Evolutionary conservation across 2,113 vertebrate species (phyloP).

Genomic region (Melanerpes aurifrons): DNA sequence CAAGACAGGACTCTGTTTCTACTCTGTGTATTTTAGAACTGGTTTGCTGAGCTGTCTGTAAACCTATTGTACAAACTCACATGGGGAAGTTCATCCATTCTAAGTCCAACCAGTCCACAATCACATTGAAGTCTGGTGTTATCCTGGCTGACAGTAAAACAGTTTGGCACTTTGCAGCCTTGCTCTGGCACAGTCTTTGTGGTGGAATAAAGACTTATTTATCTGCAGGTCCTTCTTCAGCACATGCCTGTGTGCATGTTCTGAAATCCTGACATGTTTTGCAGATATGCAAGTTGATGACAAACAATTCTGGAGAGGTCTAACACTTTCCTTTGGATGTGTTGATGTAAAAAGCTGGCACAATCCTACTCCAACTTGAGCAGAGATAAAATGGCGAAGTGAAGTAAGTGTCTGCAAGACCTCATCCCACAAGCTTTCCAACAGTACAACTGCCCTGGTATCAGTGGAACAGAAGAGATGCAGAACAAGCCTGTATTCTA

Average conservation of each 20-base stretch:
- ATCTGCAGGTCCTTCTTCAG: conserved; percentile 45
- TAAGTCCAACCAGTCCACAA: background rate
- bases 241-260: conserved; percentile 45
- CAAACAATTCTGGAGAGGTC: conserved; percentile 68
- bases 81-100: background rate
- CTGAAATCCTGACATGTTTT: conserved; percentile 56
- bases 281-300: conserved; percentile 55
- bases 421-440: conserved; percentile 26
- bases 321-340: conserved; percentile 54
- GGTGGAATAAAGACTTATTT: conserved; percentile 55
- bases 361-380: conserved; percentile 26
- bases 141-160: conserved; percentile 31
- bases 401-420: conserved; percentile 35
- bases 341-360: conserved; percentile 55
- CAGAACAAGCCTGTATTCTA: background rate
- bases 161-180: conserved; percentile 9
- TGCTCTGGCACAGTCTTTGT: conserved; percentile 18
- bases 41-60: background rate
- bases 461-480: background rate
- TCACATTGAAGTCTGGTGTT: conserved; percentile 3
- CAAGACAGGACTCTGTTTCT: background rate
- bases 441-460: background rate
- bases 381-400: conserved; percentile 39
- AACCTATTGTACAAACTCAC: conserved; percentile 16
- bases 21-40: background rate